Conservation (phyloP, 2,113 vertebrate genomes). For the Pterophyllum scalare region DNA sequence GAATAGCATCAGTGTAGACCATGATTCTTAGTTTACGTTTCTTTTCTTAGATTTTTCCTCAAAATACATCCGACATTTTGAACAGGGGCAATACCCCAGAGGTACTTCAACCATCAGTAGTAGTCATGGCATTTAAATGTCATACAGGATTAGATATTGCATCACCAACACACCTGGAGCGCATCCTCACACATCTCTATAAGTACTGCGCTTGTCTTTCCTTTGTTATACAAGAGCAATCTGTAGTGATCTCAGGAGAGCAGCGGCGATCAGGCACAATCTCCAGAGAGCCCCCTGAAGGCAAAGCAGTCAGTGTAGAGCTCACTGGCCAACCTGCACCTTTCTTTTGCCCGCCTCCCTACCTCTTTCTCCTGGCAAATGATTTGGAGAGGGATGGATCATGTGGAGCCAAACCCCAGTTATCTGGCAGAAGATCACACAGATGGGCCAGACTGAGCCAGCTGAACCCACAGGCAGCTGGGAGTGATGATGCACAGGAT, state of each 20-base stretch:
- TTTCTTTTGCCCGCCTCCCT: constrained; percentile 54
- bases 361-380: constrained; percentile 71
- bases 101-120: constrained; percentile 57
- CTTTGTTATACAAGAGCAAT: constrained; percentile 42
- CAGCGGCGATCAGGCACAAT: constrained; percentile 3
- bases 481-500: constrained; percentile 77
- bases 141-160: constrained; percentile 69
- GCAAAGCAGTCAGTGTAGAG: constrained; percentile 53
- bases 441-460: constrained; percentile 79
- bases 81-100: constrained; percentile 31
- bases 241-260: constrained; percentile 39
- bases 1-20: constrained; percentile 12
- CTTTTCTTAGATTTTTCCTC: constrained; percentile 51
- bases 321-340: constrained; percentile 52
- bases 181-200: constrained; percentile 44
- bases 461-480: constrained; percentile 81
- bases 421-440: constrained; percentile 83
- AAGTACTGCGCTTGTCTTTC: constrained; percentile 28
- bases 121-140: constrained; percentile 81
- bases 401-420: constrained; percentile 72
- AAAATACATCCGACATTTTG: constrained; percentile 50
- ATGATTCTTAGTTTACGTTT: constrained; percentile 20
- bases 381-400: constrained; percentile 70
- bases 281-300: constrained; percentile 31
- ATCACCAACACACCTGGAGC: constrained; percentile 66